Percentiles rank a stretch among this genome's conserved stretches.
Evolutionary conservation across 2,888 invertebrate species (phyloP).

Genomic region (Phortica okadai): DNA sequence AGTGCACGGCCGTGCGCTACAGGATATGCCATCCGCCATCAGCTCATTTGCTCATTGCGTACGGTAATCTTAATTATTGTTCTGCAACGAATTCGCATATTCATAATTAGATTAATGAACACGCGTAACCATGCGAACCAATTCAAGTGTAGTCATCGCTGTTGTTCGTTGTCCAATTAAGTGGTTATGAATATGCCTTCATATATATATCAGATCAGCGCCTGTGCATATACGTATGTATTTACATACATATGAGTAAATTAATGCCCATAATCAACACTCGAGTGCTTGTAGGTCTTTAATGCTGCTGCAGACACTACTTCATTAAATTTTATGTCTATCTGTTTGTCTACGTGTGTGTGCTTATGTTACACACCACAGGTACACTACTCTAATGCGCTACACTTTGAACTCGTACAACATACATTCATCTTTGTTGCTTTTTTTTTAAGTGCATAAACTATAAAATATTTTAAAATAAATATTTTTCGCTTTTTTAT

Average conservation of each 20-base stretch:
- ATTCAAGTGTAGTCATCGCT: neutral
- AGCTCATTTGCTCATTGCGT: too few species aligned
- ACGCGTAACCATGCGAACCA: conserved; percentile 9
- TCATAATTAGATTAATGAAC: conserved; percentile 18
- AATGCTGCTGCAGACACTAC: neutral
- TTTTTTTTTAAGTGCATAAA: too few species aligned
- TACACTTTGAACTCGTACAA: too few species aligned
- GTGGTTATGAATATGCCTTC: neutral
- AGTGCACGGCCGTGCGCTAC: too few species aligned
- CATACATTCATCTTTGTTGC: too few species aligned
- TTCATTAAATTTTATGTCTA: neutral
- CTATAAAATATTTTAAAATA: too few species aligned
- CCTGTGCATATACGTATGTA: neutral
- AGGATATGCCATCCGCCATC: too few species aligned
- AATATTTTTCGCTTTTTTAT: too few species aligned
- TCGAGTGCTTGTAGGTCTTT: neutral
- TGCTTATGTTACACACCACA: neutral
- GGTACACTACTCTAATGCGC: too few species aligned
- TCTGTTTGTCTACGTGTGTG: neutral
- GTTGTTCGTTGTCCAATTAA: neutral
- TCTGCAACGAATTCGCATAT: neutral
- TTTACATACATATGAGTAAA: conserved; percentile 9
- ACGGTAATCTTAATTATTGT: neutral
- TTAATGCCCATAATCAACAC: conserved; percentile 19
- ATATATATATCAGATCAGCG: neutral